Base-by-base conservation (phyloP, 2,888 invertebrate species). In the Lepeophtheirus nordmannii region DNA sequence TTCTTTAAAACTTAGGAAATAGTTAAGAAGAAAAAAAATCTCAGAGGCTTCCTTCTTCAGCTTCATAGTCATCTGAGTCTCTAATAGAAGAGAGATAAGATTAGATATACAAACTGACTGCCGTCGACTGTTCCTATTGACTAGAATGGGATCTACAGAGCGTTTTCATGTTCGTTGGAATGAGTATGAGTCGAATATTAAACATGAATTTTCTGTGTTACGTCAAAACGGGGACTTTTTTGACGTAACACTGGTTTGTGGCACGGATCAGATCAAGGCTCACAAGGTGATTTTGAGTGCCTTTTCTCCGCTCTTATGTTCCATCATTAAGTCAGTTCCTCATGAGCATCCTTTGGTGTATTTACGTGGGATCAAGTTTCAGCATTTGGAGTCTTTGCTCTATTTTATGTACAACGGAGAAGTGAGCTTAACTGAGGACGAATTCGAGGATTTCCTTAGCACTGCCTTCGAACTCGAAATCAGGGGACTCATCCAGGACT, bases 211-310 rank as follows among this genome's bases (percentile, higher is more conserved):
- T 17, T 46, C 53, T 3, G 53, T 46, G 14, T 46, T 46, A 14
- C 53, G 53, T 46, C 53, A 46, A 46, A 46, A 46, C 53, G 53
- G n/a, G 53, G 53, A 46, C 17, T 46, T 46, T 8, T 46, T 46
- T 46, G 53, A 46, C 8, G 53, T 46, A 17, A 46, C 53, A 2
- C 53, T 46, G 14, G 53, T 17, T 17, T 14, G 14, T 17, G 53
- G 53, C 3, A 5, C n/a, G n/a, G 17, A 46, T 17, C 53, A 17
- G 17, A 14, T 46, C 53, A 46, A 17, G 53, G 53, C 53, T 17
- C 53, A 46, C 17, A 46, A 46, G 17, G 17, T 46, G 17, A 46
- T 46, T 17, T 17, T 46, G 17, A 46, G 53, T 17, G 53, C 53
- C 53, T 46, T 46, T 17, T 46, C 53, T 46, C 53, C 53, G n/a